Percentiles rank a stretch among this genome's conserved stretches.
These are phyloP conservation scores for Aurelia sp. DNA, from an alignment of 30 jellyfish, hydroid and myxozoan species.

Conservation along the genomic window DNA sequence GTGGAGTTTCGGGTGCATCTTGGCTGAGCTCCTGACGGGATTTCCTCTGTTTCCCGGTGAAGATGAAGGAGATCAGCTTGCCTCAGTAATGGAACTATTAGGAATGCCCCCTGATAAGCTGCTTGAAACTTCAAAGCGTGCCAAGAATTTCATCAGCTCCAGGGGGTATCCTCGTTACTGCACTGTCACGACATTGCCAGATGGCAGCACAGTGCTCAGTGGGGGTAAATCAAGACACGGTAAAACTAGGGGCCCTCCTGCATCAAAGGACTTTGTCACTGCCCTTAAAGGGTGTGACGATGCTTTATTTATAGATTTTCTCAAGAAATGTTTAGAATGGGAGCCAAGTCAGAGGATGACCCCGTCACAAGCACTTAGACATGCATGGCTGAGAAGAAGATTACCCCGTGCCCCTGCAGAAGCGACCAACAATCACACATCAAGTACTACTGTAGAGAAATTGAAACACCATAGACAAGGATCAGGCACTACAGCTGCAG, in stretches of 20 bases:
- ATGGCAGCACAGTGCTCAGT: conserved; percentile 88
- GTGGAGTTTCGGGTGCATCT: conserved; percentile 98
- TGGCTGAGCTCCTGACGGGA: conserved; percentile 92
- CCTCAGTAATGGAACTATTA: conserved; percentile 87
- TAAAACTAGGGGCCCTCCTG: conserved; percentile 96
- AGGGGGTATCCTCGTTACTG: conserved; percentile 97
- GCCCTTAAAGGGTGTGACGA: conserved; percentile 95
- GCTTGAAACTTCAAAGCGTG: conserved; percentile 82
- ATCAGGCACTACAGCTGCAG: conserved; percentile 79
- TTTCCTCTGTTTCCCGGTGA: conserved; percentile 97
- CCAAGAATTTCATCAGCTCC: conserved; percentile 93
- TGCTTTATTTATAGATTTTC: conserved; percentile 87
- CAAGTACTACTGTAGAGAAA: conserved; percentile 63
- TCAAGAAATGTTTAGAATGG: conserved; percentile 95
- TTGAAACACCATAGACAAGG: conserved; percentile 84
- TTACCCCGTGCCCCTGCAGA: conserved; percentile 96
- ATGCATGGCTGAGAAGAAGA: conserved; percentile 92
- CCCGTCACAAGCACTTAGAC: conserved; percentile 94
- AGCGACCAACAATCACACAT: conserved; percentile 40
- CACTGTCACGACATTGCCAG: conserved; percentile 89
- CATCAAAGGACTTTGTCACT: conserved; percentile 93
- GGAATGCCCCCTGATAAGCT: conserved; percentile 96
- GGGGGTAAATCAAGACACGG: conserved; percentile 98
- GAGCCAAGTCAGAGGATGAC: conserved; percentile 96
- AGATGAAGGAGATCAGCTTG: conserved; percentile 95